These are phyloP conservation scores for Chrysodeixis includens DNA, from an alignment of 2,888 invertebrate species.

Conservation along the genomic window DNA sequence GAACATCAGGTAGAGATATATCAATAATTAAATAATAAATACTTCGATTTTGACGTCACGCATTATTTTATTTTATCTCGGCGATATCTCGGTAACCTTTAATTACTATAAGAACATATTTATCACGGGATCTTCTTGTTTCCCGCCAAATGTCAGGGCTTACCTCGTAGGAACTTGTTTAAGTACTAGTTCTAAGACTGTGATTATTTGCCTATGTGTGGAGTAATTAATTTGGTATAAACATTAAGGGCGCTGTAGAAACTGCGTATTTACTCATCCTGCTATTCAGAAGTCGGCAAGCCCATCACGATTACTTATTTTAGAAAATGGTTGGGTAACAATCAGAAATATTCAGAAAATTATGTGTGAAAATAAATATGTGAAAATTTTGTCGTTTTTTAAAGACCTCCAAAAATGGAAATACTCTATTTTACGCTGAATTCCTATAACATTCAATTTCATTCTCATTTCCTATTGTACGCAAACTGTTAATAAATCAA, in stretches of 20 bases:
- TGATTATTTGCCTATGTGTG: background rate
- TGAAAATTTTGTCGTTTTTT: too few relatives aligned
- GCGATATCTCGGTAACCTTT: conserved; percentile 32
- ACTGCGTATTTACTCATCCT: too few relatives aligned
- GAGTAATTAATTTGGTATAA: background rate
- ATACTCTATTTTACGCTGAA: too few relatives aligned
- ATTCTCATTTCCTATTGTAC: too few relatives aligned
- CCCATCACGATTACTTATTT: too few relatives aligned
- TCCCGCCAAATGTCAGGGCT: conserved; percentile 36
- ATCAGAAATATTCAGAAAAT: too few relatives aligned
- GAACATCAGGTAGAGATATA: background rate
- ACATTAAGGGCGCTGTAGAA: too few relatives aligned
- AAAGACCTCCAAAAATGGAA: too few relatives aligned
- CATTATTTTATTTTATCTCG: conserved; percentile 23
- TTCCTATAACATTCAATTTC: too few relatives aligned
- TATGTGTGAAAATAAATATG: too few relatives aligned
- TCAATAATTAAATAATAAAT: background rate
- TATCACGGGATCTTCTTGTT: conserved; percentile 44
- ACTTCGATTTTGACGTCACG: conserved; percentile 46
- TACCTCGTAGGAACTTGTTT: conserved; percentile 4
- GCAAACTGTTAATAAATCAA: background rate
- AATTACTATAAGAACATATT: conserved; percentile 50
- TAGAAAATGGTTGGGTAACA: too few relatives aligned
- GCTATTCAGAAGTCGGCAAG: too few relatives aligned
- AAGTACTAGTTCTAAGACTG: background rate